Evolutionary conservation across 2,888 invertebrate species (phyloP), one percentile per base, ranked within the genome.

Genomic region (Yponomeuta cagnagella): DNA sequence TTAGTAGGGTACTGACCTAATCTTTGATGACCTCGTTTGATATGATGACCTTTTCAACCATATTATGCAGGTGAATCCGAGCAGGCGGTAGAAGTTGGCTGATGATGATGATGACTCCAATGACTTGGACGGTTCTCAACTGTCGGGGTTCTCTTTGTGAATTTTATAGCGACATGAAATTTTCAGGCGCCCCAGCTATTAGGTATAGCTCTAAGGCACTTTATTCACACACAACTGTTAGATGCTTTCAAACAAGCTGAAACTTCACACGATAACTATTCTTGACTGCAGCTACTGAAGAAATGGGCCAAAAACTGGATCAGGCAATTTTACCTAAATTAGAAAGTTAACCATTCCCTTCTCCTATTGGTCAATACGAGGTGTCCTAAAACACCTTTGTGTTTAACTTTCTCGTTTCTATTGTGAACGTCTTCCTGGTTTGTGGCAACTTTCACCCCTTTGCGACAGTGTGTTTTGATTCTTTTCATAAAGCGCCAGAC

Each of bases 391-490:
- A 76, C 82, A 86, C 84, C 86, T 85, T 79, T 78, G 74, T 75
- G 76, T 75, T 52, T 74, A 79, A 90, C 91, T 91, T 91, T 91
- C 91, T 91, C 89, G 83, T 89, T 90, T 91, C 52, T 12, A 90
- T 90, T 89, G 89, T 90, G 83, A 86, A 82, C 89, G 89, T 79
- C 84, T 89, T 88, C 86, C 87, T 88, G 84, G 83, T 72, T 68
- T 37, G 58, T 12, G 2, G 74, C 71, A 83, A 89, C 90, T 91
- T 91, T 91, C 89, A 82, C 90, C 80, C 89, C 80, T 75, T 75
- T 82, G 78, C 88, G 86, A 91, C 89, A 90, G 90, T 70, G 64
- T 48, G 31, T 43, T 68, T 58, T 58, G 52, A 12, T 5, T 58
- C 52, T 12, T 58, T 3, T 58, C 52, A 58, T 58, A 58, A 58